Percentiles rank a stretch among this genome's conserved stretches.
Conservation (phyloP, 92 coral and sea anemone species). For the Heliopora coerulea region DNA sequence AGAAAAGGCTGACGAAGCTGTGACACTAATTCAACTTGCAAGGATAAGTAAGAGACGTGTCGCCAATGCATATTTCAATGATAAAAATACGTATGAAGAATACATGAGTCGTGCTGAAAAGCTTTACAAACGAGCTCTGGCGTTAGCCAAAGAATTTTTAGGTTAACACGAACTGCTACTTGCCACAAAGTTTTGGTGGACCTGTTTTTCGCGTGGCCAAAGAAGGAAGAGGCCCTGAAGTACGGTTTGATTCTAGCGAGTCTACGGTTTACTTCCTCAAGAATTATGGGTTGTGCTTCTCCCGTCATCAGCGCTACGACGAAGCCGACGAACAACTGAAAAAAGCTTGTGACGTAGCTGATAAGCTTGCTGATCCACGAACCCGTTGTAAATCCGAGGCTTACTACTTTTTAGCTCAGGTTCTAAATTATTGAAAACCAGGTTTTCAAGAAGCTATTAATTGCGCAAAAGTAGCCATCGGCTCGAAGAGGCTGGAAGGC, state of each 20-base stretch:
- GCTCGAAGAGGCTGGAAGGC: too few species aligned
- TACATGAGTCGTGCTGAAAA: neutral
- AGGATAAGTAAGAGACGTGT: neutral
- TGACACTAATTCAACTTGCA: neutral
- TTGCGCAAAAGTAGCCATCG: too few species aligned
- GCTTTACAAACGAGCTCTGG: neutral
- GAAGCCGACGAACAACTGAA: slow-evolving; percentile 12
- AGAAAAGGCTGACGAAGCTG: neutral
- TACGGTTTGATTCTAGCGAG: neutral
- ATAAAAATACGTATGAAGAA: neutral
- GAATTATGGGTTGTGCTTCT: slow-evolving; percentile 7
- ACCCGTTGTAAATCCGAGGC: too few species aligned
- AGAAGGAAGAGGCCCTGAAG: neutral
- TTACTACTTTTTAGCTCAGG: too few species aligned
- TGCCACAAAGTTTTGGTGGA: neutral
- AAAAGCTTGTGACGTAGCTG: slow-evolving; percentile 10
- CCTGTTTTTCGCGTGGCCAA: neutral
- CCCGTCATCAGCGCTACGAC: neutral
- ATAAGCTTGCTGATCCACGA: neutral
- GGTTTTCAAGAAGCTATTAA: too few species aligned
- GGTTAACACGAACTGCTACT: slow-evolving; percentile 14
- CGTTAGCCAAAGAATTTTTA: neutral
- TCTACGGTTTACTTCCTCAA: slow-evolving; percentile 7
- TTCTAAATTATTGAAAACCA: too few species aligned
- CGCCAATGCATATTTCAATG: too few species aligned